These are phyloP conservation scores for Collichthys lucidus DNA, from an alignment of 2,113 vertebrate species.

Conservation along the genomic window DNA sequence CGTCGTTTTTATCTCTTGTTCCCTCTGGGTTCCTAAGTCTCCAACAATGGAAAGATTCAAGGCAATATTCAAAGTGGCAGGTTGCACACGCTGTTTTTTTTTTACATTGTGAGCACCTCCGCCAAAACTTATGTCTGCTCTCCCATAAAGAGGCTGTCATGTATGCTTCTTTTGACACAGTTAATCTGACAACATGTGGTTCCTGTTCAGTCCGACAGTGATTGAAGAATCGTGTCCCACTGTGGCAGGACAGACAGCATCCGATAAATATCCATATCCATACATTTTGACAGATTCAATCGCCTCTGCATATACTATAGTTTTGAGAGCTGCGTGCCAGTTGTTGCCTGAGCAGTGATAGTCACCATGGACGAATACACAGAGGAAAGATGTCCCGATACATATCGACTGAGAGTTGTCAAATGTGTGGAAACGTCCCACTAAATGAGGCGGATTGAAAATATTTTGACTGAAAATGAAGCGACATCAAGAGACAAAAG, in stretches of 20 bases:
- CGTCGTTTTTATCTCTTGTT: constrained; percentile 36
- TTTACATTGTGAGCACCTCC: neutral
- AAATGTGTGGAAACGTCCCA: neutral
- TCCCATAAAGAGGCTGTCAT: constrained; percentile 8
- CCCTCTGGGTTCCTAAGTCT: constrained; percentile 19
- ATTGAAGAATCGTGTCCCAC: constrained; percentile 12
- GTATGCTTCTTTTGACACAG: constrained; percentile 18
- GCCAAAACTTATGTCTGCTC: neutral
- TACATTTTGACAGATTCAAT: constrained; percentile 28
- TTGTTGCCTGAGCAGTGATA: neutral
- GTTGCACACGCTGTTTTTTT: neutral
- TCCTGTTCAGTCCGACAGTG: constrained; percentile 40
- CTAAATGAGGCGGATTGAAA: neutral
- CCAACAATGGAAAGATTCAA: constrained; percentile 25
- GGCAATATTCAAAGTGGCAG: constrained; percentile 22
- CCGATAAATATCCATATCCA: neutral
- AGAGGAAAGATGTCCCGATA: neutral
- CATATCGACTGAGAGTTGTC: neutral
- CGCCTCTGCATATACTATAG: neutral
- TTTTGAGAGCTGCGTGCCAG: neutral
- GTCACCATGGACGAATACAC: constrained; percentile 4
- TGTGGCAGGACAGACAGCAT: neutral
- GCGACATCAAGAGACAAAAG: neutral
- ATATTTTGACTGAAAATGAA: neutral
- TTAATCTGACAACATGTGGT: constrained; percentile 34